Conservation (phyloP, 2,797 vertebrate species). For the Pantherophis alleghaniensis region DNA sequence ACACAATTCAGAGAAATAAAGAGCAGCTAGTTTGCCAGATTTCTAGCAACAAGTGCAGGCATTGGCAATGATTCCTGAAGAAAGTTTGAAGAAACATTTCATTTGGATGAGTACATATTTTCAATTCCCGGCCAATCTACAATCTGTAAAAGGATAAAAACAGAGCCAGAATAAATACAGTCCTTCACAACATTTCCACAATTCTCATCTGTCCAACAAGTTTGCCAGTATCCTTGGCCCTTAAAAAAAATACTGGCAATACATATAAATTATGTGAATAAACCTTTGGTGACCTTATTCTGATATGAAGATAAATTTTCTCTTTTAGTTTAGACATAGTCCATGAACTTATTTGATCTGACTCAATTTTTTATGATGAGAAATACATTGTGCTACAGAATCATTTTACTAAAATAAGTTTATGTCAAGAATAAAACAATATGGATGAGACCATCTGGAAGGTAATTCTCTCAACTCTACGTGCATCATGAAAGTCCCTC, state of each 20-base stretch:
- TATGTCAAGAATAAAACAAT: neutral
- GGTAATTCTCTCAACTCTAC: no score
- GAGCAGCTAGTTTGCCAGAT: constrained; percentile 15
- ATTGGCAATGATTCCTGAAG: neutral
- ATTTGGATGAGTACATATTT: constrained; percentile 30
- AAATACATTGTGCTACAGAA: neutral
- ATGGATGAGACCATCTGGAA: neutral
- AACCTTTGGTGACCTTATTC: constrained; percentile 20
- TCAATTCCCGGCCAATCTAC: constrained; percentile 34
- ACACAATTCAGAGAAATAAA: neutral
- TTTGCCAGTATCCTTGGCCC: constrained; percentile 18
- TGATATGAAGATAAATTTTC: constrained; percentile 4
- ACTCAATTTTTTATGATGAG: neutral
- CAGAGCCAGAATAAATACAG: constrained; percentile 27
- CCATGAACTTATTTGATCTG: neutral
- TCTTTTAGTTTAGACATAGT: neutral
- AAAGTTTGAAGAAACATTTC: constrained; percentile 28
- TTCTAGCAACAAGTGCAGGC: constrained; percentile 20
- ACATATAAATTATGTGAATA: neutral
- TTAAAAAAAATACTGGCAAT: constrained; percentile 28
- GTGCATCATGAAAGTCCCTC: neutral
- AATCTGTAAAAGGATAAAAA: constrained; percentile 23
- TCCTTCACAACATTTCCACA: constrained; percentile 18
- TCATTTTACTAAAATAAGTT: neutral
- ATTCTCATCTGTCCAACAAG: constrained; percentile 21